Evolutionary conservation across 2,888 invertebrate species (phyloP).

Genomic region (Parapristionchus giblindavisi): DNA sequence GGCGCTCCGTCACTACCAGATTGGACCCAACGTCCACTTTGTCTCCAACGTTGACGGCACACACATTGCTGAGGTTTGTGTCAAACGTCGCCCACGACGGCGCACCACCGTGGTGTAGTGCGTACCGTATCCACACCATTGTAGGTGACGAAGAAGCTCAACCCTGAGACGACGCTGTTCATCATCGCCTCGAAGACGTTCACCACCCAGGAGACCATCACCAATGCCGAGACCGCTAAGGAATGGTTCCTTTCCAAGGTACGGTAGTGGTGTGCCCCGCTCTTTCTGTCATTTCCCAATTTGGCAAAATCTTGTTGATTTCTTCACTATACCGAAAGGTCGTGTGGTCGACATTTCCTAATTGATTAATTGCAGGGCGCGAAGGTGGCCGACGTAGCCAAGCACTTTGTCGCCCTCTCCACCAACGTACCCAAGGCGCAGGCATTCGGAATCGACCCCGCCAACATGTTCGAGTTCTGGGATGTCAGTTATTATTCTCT

Average conservation of each 20-base stretch:
- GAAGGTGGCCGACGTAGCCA: constrained; percentile 78
- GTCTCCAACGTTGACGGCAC: constrained; percentile 99
- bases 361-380: constrained; percentile 42
- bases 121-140: not conserved
- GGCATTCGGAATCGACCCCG: constrained; percentile 93
- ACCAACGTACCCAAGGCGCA: constrained; percentile 92
- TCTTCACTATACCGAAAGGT: not conserved
- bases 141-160: constrained; percentile 81
- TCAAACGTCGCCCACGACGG: not conserved
- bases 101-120: not conserved
- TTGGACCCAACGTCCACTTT: constrained; percentile 87
- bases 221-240: constrained; percentile 97
- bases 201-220: constrained; percentile 97
- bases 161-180: constrained; percentile 92
- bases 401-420: constrained; percentile 97
- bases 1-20: constrained; percentile 87
- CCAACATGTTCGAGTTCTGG: constrained; percentile 99
- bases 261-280: constrained; percentile 10
- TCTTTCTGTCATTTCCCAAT: too few species aligned
- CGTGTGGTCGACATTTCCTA: not conserved
- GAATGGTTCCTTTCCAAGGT: constrained; percentile 88
- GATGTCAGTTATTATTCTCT: constrained; percentile 75
- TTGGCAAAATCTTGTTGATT: too few species aligned
- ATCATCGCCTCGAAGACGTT: constrained; percentile 99
- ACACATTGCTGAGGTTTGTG: constrained; percentile 84